phyloP scores from a whole-genome alignment of 2,797 vertebrate species.

The Anas flavirostris region DNA sequence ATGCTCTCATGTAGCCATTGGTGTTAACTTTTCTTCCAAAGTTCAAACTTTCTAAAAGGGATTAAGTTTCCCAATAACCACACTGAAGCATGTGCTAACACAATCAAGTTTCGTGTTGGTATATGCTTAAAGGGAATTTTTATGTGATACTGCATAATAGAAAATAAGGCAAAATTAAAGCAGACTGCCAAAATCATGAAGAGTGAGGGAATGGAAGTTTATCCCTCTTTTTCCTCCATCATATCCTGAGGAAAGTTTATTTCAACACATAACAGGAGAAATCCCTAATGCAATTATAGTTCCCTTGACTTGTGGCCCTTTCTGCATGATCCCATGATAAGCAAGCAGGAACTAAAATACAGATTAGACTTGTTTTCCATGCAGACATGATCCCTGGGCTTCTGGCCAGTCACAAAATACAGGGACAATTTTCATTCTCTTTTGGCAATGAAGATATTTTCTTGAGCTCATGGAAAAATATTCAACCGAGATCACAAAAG shows the following conservation, averaged over 20 bases:
- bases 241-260: not conserved
- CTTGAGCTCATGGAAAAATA: constrained; percentile 68
- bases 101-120: not conserved
- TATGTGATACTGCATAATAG: not conserved
- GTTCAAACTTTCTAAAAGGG: not conserved
- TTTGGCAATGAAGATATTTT: constrained; percentile 65
- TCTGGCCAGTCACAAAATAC: constrained; percentile 58
- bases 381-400: constrained; percentile 25
- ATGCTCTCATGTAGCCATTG: not conserved
- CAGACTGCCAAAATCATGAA: not conserved
- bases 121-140: not conserved
- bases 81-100: not conserved
- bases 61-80: not conserved
- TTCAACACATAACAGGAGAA: not conserved
- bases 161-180: constrained; percentile 16
- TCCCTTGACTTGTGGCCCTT: not conserved
- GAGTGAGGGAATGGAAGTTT: not conserved
- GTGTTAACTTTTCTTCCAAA: not conserved
- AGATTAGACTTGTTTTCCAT: constrained; percentile 38
- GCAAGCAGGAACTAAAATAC: constrained; percentile 30
- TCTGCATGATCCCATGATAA: constrained; percentile 21
- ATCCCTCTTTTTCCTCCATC: not conserved
- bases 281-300: not conserved
- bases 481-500: constrained; percentile 61
- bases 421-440: constrained; percentile 63